A percentile compares a stretch with the other conserved stretches of the same genome.
Evolutionary conservation across 1,140 invertebrate species (phyloP).

Genomic region (Achatina immaculata): DNA sequence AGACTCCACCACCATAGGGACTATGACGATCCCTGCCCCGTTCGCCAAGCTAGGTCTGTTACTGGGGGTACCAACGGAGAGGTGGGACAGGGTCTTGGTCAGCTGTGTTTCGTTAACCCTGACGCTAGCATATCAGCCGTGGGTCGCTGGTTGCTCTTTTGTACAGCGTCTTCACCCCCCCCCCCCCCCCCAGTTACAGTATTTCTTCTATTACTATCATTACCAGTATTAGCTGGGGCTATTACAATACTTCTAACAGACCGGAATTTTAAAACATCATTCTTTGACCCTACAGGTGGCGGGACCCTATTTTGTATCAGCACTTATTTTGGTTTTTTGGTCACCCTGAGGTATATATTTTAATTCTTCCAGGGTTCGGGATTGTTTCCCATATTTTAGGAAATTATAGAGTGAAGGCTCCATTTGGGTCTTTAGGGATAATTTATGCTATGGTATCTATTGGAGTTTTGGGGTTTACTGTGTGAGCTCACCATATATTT

Average conservation of each 20-base stretch:
- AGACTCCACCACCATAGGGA: too few relatives aligned
- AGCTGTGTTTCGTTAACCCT: too few relatives aligned
- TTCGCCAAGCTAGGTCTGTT: too few relatives aligned
- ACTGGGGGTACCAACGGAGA: too few relatives aligned
- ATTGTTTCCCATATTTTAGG: conserved; percentile 55
- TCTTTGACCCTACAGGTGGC: conserved; percentile 79
- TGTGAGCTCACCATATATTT: conserved; percentile 69
- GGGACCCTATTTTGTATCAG: conserved; percentile 82
- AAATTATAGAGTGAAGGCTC: conserved; percentile 32
- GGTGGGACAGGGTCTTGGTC: too few relatives aligned
- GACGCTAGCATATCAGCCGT: too few relatives aligned
- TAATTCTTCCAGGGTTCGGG: conserved; percentile 74
- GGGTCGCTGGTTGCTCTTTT: too few relatives aligned
- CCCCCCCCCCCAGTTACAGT: too few relatives aligned
- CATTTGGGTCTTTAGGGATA: conserved; percentile 57
- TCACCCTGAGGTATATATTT: conserved; percentile 84
- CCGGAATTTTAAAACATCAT: conserved; percentile 80
- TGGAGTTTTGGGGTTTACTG: conserved; percentile 69
- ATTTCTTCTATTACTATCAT: conserved; percentile 77
- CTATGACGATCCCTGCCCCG: too few relatives aligned
- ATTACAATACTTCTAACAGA: conserved; percentile 82
- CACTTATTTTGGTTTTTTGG: conserved; percentile 84
- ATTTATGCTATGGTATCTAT: conserved; percentile 69
- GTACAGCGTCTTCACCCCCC: too few relatives aligned
- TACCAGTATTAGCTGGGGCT: conserved; percentile 81